Evolutionary conservation across 2,888 invertebrate genomes (phyloP).

Genomic region (Ophraella communa): DNA sequence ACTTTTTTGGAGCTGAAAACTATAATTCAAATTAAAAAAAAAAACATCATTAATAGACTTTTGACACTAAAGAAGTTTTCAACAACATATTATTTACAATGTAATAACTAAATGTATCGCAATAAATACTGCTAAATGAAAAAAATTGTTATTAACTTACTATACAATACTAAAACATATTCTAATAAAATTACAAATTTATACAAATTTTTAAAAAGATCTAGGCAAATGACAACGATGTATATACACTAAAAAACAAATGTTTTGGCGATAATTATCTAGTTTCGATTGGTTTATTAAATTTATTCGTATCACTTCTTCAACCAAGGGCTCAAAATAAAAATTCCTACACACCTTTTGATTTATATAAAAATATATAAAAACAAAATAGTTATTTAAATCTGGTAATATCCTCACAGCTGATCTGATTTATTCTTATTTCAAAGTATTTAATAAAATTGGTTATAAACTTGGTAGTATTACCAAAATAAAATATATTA

Average conservation of each 20-base stretch:
- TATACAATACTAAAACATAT: conserved; percentile 37
- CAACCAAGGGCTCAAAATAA: conserved; percentile 10
- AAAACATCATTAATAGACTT: conserved; percentile 46
- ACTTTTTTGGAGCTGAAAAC: conserved; percentile 34
- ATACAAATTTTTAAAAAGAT: conserved; percentile 32
- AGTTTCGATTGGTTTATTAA: conserved; percentile 14
- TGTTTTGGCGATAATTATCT: conserved; percentile 28
- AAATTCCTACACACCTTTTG: neutral
- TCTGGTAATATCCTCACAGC: too few species aligned
- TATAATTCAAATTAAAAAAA: conserved; percentile 47
- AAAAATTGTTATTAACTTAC: conserved; percentile 26
- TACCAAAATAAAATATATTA: neutral
- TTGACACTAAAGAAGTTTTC: conserved; percentile 46
- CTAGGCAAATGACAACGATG: conserved; percentile 31
- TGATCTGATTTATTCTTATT: too few species aligned
- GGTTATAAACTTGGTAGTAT: too few species aligned
- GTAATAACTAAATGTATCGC: conserved; percentile 42
- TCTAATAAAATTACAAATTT: conserved; percentile 39
- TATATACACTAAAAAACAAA: conserved; percentile 24
- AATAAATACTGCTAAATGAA: conserved; percentile 44
- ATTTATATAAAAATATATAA: neutral
- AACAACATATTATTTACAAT: conserved; percentile 46
- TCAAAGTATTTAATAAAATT: too few species aligned
- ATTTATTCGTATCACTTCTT: conserved; percentile 20
- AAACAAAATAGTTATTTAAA: too few species aligned